Conservation (phyloP, 1,140 invertebrate species). For the Drosophila funebris region DNA sequence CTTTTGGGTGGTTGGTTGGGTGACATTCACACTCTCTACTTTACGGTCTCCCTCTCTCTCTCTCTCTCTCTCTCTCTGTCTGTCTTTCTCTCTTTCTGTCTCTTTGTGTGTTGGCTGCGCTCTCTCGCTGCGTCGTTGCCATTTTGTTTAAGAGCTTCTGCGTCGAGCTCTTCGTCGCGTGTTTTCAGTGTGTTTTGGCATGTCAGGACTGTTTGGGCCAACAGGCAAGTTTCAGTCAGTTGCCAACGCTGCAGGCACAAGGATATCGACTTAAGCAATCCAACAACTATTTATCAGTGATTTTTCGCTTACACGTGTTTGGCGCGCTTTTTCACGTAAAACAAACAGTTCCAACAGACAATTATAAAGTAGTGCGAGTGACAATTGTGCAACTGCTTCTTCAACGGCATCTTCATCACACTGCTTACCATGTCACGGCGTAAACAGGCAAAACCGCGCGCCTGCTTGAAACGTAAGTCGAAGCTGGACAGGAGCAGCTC, state of each 20-base stretch:
- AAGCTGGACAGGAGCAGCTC: slow-evolving; percentile 7
- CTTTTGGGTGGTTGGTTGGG: slow-evolving; percentile 57
- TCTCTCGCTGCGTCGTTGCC: slow-evolving; percentile 30
- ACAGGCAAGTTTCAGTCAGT: slow-evolving; percentile 66
- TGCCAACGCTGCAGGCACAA: slow-evolving; percentile 77
- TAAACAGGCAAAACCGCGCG: slow-evolving; percentile 81
- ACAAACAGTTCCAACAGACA: slow-evolving; percentile 10
- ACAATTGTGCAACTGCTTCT: slow-evolving; percentile 2
- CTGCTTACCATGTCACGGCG: slow-evolving; percentile 71
- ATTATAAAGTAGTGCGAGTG: slow-evolving; percentile 13
- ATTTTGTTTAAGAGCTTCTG: slow-evolving; percentile 73
- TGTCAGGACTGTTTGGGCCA: slow-evolving; percentile 51
- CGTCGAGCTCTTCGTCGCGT: slow-evolving; percentile 9
- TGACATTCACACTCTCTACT: slow-evolving; percentile 32
- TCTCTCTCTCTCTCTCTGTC: background rate
- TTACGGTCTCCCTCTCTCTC: background rate
- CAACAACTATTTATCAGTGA: slow-evolving; percentile 21
- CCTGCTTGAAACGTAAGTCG: slow-evolving; percentile 81
- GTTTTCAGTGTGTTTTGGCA: slow-evolving; percentile 47
- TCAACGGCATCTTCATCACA: background rate
- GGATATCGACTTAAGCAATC: slow-evolving; percentile 52
- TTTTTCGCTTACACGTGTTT: slow-evolving; percentile 39
- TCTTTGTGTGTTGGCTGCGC: background rate
- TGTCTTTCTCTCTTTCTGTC: background rate
- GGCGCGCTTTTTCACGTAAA: slow-evolving; percentile 60